Evolutionary conservation across 2,888 invertebrate genomes (phyloP).

Genomic region (Lycocerus yunnanus): DNA sequence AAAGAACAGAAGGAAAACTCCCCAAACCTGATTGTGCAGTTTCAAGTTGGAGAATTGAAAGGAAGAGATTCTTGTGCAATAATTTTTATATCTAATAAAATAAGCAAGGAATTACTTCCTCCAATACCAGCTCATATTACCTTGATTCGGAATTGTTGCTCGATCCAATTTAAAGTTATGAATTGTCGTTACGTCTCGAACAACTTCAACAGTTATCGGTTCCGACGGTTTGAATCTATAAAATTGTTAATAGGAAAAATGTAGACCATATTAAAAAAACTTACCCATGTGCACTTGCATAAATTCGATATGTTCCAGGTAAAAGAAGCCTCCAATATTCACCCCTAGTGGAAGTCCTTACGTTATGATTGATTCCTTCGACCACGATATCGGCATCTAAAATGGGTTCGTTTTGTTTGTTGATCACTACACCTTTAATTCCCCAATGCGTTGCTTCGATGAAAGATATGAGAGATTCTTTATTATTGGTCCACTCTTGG

Average conservation of each 20-base stretch:
- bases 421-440: constrained; percentile 66
- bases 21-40: not conserved
- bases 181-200: constrained; percentile 50
- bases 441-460: constrained; percentile 83
- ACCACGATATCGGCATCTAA: constrained; percentile 77
- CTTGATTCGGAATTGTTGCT: constrained; percentile 23
- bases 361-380: constrained; percentile 76
- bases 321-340: constrained; percentile 94
- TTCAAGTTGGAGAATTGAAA: not conserved
- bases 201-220: constrained; percentile 51
- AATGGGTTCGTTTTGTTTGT: constrained; percentile 63
- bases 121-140: constrained; percentile 17
- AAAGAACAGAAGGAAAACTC: not conserved
- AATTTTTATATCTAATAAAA: not conserved
- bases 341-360: constrained; percentile 79
- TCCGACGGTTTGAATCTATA: constrained; percentile 61
- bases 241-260: constrained; percentile 28
- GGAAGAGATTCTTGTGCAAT: not conserved
- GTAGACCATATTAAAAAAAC: constrained; percentile 26
- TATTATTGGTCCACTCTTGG: constrained; percentile 85
- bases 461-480: constrained; percentile 80
- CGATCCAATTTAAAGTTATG: constrained; percentile 56
- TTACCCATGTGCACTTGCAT: constrained; percentile 75
- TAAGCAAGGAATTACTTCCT: constrained; percentile 4
- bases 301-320: constrained; percentile 83